Conservation (phyloP, 2,797 vertebrate species). For the Scomberomorus guttatus region DNA sequence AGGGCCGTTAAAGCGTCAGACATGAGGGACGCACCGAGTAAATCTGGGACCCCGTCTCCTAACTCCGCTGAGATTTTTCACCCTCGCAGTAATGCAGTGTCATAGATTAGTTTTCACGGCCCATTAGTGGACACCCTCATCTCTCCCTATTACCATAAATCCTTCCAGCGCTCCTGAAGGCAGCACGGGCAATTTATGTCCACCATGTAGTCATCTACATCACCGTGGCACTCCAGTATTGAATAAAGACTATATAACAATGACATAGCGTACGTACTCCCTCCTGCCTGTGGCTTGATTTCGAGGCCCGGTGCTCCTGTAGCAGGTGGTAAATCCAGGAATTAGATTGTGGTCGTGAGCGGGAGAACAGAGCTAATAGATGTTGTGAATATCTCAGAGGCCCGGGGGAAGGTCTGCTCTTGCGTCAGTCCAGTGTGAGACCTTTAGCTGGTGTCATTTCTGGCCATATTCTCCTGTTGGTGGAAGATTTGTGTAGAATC, state of each 20-base stretch:
- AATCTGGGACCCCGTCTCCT: conserved; percentile 57
- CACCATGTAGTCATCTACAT: conserved; percentile 38
- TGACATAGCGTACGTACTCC: conserved; percentile 34
- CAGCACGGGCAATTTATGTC: conserved; percentile 65
- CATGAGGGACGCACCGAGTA: conserved; percentile 30
- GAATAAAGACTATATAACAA: conserved; percentile 53
- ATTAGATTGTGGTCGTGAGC: conserved; percentile 7
- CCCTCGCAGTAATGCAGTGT: conserved; percentile 58
- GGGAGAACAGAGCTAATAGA: conserved; percentile 21
- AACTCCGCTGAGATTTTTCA: conserved; percentile 55
- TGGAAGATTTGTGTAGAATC: conserved; percentile 43
- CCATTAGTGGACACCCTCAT: conserved; percentile 74
- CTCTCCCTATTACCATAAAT: conserved; percentile 78
- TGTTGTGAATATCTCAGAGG: conserved; percentile 9
- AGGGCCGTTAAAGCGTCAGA: conserved; percentile 57
- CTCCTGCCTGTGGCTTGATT: conserved; percentile 31
- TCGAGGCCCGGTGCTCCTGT: conserved; percentile 8
- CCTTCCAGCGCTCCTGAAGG: conserved; percentile 62
- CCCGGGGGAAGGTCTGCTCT: conserved; percentile 18
- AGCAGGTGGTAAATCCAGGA: conserved; percentile 42
- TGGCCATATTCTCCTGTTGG: conserved; percentile 20
- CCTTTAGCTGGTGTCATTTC: background rate
- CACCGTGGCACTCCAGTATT: conserved; percentile 51
- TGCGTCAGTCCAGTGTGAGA: conserved; percentile 16
- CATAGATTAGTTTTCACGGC: conserved; percentile 81